Percentiles rank a stretch among this genome's conserved stretches.
phyloP scores from a whole-genome alignment of 2,797 vertebrate species.

The Petrocephalus sullivani region DNA sequence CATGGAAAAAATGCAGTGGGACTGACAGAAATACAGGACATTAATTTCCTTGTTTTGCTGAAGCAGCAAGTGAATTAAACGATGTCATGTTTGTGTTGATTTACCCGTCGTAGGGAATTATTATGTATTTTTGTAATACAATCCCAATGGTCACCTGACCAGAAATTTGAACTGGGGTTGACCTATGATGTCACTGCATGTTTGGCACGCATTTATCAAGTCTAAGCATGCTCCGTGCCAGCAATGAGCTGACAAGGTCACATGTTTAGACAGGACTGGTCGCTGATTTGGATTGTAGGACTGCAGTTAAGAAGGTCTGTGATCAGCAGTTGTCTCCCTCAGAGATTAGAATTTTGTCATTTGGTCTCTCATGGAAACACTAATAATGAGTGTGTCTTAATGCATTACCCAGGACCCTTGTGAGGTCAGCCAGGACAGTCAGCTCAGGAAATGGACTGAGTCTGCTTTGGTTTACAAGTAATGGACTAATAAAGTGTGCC shows the following conservation, averaged over 20 bases:
- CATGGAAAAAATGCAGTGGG: background rate
- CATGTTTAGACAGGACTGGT: background rate
- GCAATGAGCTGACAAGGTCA: background rate
- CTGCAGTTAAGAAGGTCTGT: background rate
- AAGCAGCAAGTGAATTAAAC: background rate
- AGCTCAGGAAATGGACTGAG: background rate
- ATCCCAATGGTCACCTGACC: background rate
- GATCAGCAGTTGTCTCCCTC: background rate
- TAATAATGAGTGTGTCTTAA: background rate
- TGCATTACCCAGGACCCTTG: background rate
- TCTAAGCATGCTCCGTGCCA: background rate
- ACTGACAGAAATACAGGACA: background rate
- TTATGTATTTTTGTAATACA: background rate
- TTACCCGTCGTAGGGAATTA: background rate
- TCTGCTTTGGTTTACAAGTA: background rate
- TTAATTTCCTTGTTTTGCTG: background rate
- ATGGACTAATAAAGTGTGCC: background rate
- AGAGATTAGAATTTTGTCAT: background rate
- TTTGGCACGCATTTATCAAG: background rate
- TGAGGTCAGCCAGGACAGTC: background rate
- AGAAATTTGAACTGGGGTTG: background rate
- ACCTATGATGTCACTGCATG: background rate
- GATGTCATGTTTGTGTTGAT: conserved; percentile 12
- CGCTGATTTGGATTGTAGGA: background rate
- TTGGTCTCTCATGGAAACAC: background rate